phyloP scores from a whole-genome alignment of 2,888 invertebrate species.

The Microlaimidae sp. region DNA sequence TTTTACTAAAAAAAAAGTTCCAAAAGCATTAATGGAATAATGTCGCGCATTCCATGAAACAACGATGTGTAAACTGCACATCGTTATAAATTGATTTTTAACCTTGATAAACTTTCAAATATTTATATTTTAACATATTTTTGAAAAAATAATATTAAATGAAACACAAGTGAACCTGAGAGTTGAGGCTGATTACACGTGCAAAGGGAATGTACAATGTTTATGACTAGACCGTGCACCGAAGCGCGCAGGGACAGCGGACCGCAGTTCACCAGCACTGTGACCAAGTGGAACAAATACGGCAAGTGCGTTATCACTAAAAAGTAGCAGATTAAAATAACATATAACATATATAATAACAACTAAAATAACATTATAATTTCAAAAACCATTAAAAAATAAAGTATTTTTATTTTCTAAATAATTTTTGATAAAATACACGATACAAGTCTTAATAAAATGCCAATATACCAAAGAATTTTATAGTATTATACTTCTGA shows the following conservation, averaged over 20 bases:
- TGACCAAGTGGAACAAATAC: constrained; percentile 87
- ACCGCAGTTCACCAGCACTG: constrained; percentile 84
- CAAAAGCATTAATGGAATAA: too few relatives aligned
- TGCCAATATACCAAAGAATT: too few relatives aligned
- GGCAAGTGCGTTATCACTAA: constrained; percentile 77
- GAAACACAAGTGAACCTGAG: constrained; percentile 44
- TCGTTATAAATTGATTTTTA: too few relatives aligned
- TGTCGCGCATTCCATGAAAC: too few relatives aligned
- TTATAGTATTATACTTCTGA: too few relatives aligned
- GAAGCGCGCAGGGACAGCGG: constrained; percentile 86
- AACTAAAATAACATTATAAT: not conserved
- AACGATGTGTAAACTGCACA: too few relatives aligned
- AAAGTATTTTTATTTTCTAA: not conserved
- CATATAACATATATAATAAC: constrained; percentile 5
- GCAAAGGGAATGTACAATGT: constrained; percentile 91
- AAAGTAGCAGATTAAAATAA: constrained; percentile 21
- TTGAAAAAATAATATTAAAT: not conserved
- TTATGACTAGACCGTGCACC: constrained; percentile 89
- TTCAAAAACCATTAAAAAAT: too few relatives aligned
- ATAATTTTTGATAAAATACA: too few relatives aligned
- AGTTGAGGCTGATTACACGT: constrained; percentile 82
- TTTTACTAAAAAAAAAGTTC: too few relatives aligned
- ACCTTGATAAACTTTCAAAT: too few relatives aligned
- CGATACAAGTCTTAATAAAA: too few relatives aligned
- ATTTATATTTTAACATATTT: too few relatives aligned